Conservation (phyloP, 2,797 vertebrate species). For the Eulemur rubriventer region DNA sequence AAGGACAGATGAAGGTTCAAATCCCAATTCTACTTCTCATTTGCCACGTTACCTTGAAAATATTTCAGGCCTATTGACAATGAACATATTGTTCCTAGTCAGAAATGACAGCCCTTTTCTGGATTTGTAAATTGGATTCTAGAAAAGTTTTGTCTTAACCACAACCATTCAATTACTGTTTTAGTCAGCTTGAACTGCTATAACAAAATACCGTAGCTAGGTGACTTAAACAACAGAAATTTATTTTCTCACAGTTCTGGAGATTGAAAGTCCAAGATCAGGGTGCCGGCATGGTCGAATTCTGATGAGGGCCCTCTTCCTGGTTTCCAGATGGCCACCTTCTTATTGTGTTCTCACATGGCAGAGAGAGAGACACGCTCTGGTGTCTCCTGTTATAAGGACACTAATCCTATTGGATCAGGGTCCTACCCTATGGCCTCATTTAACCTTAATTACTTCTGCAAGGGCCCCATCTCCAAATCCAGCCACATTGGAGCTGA, state of each 20-base stretch:
- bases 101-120: not conserved
- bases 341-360: too few species aligned
- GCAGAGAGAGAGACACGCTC: too few species aligned
- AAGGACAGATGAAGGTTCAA: not conserved
- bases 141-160: not conserved
- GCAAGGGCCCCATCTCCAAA: not conserved
- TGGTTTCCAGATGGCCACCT: too few species aligned
- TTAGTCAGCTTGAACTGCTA: not conserved
- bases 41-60: not conserved
- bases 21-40: not conserved
- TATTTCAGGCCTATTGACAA: not conserved
- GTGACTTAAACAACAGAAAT: not conserved
- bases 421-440: not conserved
- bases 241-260: not conserved
- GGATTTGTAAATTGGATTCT: not conserved
- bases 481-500: not conserved
- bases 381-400: not conserved
- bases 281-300: not conserved
- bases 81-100: not conserved
- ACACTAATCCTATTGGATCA: not conserved
- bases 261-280: not conserved
- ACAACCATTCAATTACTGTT: not conserved
- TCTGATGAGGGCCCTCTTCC: too few species aligned
- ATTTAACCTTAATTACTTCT: not conserved
- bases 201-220: not conserved